phyloP scores from a whole-genome alignment of 37 sponge, comb jelly and placozoan genomes.

The Spongilla lacustris region DNA sequence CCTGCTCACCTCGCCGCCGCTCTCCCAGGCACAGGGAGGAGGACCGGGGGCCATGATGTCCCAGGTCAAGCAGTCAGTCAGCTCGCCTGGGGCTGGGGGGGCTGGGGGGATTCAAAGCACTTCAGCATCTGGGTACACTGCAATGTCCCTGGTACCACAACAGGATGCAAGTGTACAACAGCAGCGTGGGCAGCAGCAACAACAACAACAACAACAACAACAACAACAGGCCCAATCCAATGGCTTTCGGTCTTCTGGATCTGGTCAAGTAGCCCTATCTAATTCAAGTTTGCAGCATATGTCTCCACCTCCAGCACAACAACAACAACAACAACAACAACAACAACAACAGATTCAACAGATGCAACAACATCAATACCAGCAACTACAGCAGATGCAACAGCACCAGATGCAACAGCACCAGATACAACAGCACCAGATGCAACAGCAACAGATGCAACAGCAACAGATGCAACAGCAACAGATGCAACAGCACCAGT shows the following conservation, averaged over 20 bases:
- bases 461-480: slow-evolving; percentile 8
- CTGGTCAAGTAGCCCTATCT: neutral
- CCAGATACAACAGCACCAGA: neutral
- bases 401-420: neutral
- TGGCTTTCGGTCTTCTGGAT: neutral
- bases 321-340: neutral
- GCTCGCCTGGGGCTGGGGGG: neutral
- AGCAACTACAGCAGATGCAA: neutral
- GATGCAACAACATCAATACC: neutral
- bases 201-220: no score
- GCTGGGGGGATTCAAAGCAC: neutral
- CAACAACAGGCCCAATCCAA: neutral
- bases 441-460: neutral
- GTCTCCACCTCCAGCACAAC: neutral
- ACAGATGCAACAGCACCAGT: neutral
- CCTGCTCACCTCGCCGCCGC: neutral
- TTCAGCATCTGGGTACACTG: neutral
- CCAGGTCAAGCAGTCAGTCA: neutral
- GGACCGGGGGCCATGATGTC: neutral
- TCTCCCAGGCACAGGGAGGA: neutral
- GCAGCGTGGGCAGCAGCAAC: neutral
- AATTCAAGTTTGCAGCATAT: neutral
- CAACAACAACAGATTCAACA: slow-evolving; percentile 2
- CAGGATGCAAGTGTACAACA: neutral
- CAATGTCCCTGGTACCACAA: neutral